A percentile compares a stretch with the other conserved stretches of the same genome.
phyloP scores from a whole-genome alignment of 2,888 invertebrate genomes.

The Tholera decimalis region DNA sequence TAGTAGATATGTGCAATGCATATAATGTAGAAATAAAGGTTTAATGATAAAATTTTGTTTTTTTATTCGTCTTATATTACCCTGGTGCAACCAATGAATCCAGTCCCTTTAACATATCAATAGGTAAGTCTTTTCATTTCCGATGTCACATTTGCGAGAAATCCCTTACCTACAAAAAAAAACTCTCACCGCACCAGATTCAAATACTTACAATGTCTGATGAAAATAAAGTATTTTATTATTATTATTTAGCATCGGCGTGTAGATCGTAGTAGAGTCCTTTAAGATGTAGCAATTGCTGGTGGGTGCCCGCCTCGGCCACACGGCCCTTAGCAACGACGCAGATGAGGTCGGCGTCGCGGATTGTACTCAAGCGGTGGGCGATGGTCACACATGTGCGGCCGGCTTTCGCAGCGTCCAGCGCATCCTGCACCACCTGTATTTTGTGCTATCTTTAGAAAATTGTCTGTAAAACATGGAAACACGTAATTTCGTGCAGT shows the following conservation, averaged over 20 bases:
- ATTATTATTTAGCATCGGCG: constrained; percentile 44
- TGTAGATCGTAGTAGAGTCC: constrained; percentile 91
- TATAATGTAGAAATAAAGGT: constrained; percentile 35
- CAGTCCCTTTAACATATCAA: neutral
- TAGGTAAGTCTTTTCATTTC: neutral
- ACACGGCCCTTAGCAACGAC: constrained; percentile 92
- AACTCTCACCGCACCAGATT: too few species aligned
- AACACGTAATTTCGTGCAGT: too few species aligned
- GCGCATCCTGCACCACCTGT: constrained; percentile 94
- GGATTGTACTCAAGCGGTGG: constrained; percentile 95
- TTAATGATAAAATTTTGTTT: neutral
- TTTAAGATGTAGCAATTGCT: constrained; percentile 91
- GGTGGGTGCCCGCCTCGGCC: constrained; percentile 93
- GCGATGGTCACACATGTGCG: constrained; percentile 96
- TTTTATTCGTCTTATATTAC: neutral
- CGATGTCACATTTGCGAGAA: too few species aligned
- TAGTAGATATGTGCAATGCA: neutral
- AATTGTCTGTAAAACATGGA: too few species aligned
- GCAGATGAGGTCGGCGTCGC: constrained; percentile 95
- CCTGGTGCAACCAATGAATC: neutral
- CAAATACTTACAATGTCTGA: too few species aligned
- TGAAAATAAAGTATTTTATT: too few species aligned
- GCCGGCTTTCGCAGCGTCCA: constrained; percentile 95
- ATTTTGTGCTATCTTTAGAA: constrained; percentile 16
- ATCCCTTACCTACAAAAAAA: too few species aligned